A percentile compares a stretch with the other conserved stretches of the same genome.
phyloP scores from a whole-genome alignment of 2,113 vertebrate genomes.

The Cercocebus atys region DNA sequence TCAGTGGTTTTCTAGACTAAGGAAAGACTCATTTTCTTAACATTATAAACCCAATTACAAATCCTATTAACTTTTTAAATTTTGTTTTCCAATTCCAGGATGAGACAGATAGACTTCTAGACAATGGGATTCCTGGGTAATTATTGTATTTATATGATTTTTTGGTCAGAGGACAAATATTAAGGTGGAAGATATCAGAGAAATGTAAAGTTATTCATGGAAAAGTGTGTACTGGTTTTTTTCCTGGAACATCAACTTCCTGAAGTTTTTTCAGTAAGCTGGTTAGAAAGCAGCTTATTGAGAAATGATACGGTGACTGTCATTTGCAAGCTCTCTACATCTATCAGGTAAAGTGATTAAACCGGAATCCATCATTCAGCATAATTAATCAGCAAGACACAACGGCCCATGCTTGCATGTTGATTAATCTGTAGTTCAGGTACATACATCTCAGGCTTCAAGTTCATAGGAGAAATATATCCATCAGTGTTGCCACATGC shows the following conservation, averaged over 20 bases:
- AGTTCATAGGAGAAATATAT: constrained; percentile 76
- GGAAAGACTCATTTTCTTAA: constrained; percentile 38
- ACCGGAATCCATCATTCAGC: constrained; percentile 72
- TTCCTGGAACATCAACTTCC: constrained; percentile 6
- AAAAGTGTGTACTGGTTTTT: neutral
- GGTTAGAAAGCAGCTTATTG: constrained; percentile 69
- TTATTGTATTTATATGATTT: neutral
- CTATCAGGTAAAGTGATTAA: constrained; percentile 80
- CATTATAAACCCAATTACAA: constrained; percentile 51
- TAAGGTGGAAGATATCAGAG: neutral
- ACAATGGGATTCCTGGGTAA: constrained; percentile 7
- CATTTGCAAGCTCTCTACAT: constrained; percentile 59
- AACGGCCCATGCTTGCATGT: constrained; percentile 11
- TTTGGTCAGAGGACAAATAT: constrained; percentile 10
- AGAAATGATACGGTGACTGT: constrained; percentile 67
- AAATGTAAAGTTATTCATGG: constrained; percentile 19
- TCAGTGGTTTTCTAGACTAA: constrained; percentile 49
- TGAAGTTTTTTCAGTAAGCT: constrained; percentile 50
- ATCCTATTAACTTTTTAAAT: constrained; percentile 50
- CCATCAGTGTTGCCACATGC: constrained; percentile 67
- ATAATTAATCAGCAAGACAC: constrained; percentile 81
- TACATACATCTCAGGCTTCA: constrained; percentile 75
- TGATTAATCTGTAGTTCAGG: constrained; percentile 82
- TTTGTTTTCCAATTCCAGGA: constrained; percentile 37
- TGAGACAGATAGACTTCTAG: constrained; percentile 8